Evolutionary conservation across 2,797 vertebrate species (phyloP).

Genomic region (Hemitrygon akajei): DNA sequence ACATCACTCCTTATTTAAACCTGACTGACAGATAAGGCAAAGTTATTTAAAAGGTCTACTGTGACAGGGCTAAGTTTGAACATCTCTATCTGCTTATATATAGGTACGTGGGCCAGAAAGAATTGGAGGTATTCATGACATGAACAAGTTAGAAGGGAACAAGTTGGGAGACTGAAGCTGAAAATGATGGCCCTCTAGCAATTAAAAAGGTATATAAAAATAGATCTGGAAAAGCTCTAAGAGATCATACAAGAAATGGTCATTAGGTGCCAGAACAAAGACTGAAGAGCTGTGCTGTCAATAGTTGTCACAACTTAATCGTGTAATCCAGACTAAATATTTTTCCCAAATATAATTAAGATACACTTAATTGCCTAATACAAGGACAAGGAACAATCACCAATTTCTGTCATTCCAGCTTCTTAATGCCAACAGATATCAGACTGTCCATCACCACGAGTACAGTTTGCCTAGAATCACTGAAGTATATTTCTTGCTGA

Average conservation of each 20-base stretch:
- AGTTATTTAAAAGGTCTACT: slow-evolving; percentile 12
- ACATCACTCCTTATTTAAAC: slow-evolving; percentile 46
- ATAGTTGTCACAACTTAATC: background rate
- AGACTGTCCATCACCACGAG: background rate
- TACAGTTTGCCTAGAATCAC: background rate
- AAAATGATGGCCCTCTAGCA: background rate
- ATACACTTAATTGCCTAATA: background rate
- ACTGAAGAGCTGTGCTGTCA: background rate
- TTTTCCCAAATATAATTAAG: background rate
- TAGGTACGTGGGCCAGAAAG: background rate
- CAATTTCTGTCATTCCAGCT: background rate
- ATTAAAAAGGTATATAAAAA: background rate
- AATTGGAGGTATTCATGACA: background rate
- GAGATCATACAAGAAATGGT: background rate
- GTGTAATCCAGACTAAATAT: background rate
- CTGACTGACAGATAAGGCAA: background rate
- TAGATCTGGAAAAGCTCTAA: background rate
- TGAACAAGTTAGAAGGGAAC: background rate
- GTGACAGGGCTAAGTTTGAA: background rate
- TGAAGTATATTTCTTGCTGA: too few species aligned
- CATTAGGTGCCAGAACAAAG: background rate
- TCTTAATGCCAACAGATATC: background rate
- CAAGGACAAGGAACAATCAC: background rate
- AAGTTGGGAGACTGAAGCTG: background rate
- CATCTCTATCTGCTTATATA: background rate